Evolutionary conservation across 2,888 invertebrate species (phyloP).

Genomic region (Criorhina ranunculi): DNA sequence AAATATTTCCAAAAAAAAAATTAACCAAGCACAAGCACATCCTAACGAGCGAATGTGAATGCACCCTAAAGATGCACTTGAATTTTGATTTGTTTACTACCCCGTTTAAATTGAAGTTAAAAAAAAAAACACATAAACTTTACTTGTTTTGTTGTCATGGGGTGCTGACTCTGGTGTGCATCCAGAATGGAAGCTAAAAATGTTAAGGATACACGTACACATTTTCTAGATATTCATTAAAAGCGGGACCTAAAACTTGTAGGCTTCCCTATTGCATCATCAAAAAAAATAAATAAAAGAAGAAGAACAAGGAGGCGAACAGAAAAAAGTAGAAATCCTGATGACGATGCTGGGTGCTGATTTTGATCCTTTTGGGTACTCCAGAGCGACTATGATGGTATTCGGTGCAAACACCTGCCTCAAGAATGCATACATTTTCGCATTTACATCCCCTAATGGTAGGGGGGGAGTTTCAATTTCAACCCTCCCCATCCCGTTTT

Average conservation of each 20-base stretch:
- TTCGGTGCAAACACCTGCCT: constrained; percentile 70
- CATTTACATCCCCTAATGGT: constrained; percentile 50
- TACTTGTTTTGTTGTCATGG: constrained; percentile 71
- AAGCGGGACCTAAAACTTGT: constrained; percentile 48
- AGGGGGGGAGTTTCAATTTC: constrained; percentile 1
- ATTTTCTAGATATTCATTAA: constrained; percentile 57
- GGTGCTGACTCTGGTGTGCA: constrained; percentile 51
- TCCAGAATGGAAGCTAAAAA: constrained; percentile 53
- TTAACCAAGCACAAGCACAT: constrained; percentile 33
- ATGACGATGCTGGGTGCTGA: constrained; percentile 63
- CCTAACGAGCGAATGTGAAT: constrained; percentile 72
- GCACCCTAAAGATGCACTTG: constrained; percentile 77
- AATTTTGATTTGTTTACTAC: constrained; percentile 73
- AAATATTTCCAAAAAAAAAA: constrained; percentile 25
- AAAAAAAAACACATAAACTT: constrained; percentile 51
- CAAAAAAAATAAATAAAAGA: constrained; percentile 47
- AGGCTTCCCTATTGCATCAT: constrained; percentile 38
- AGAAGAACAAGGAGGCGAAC: constrained; percentile 10
- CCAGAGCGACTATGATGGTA: constrained; percentile 57
- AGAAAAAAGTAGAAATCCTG: constrained; percentile 15
- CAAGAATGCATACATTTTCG: constrained; percentile 68
- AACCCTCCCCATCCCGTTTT: neutral
- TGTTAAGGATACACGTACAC: constrained; percentile 34
- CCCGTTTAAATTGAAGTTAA: constrained; percentile 69
- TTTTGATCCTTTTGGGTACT: constrained; percentile 70